These are phyloP conservation scores for Drosophila baimaii DNA, from an alignment of 1,140 invertebrate species.

Conservation along the genomic window DNA sequence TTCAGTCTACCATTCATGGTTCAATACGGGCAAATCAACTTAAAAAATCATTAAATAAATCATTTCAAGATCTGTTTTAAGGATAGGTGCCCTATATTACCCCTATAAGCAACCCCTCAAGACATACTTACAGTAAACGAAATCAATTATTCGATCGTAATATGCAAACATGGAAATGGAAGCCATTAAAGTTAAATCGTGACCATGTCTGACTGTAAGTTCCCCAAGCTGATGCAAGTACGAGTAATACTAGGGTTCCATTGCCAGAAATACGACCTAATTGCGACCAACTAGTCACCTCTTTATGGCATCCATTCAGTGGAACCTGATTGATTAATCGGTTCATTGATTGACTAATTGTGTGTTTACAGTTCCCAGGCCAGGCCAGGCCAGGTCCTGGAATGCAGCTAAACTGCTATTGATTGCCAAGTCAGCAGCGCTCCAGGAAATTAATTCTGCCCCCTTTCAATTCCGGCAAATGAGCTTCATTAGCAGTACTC, in stretches of 20 bases:
- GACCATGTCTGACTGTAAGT: not conserved
- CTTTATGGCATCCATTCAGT: conserved; percentile 7
- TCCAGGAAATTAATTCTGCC: conserved; percentile 25
- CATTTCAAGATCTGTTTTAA: not conserved
- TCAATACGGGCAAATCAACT: no score
- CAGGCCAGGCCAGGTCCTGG: conserved; percentile 10
- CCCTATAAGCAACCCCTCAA: not conserved
- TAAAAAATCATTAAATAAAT: not conserved
- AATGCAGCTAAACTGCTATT: conserved; percentile 37
- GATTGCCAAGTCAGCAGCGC: conserved; percentile 15
- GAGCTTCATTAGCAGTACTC: conserved; percentile 54
- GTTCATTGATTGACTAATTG: conserved; percentile 39
- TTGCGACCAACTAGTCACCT: conserved; percentile 34
- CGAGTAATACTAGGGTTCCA: conserved; percentile 4
- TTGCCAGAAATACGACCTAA: conserved; percentile 27
- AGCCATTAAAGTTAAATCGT: not conserved
- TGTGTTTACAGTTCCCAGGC: conserved; percentile 45
- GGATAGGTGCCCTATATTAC: not conserved
- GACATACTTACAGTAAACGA: not conserved
- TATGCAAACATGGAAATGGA: conserved; percentile 1
- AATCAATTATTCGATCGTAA: not conserved
- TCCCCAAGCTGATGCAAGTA: not conserved
- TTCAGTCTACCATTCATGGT: no score
- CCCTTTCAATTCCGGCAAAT: conserved; percentile 47
- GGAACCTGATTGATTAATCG: conserved; percentile 48